A percentile compares a stretch with the other conserved stretches of the same genome.
Evolutionary conservation across 1,140 invertebrate genomes (phyloP).

Genomic region (Agraylea sexmaculata): DNA sequence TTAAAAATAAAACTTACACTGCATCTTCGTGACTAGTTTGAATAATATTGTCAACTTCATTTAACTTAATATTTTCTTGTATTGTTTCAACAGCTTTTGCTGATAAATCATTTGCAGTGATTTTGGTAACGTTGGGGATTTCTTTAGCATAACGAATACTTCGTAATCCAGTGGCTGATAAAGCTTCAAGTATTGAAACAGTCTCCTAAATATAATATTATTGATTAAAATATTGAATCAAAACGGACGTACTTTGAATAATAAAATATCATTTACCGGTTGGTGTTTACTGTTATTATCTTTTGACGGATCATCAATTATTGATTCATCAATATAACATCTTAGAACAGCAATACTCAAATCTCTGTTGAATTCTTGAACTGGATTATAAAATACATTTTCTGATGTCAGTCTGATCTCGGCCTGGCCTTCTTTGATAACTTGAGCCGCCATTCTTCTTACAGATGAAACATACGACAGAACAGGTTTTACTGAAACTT

Average conservation of each 20-base stretch:
- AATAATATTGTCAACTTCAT: constrained; percentile 65
- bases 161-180: constrained; percentile 89
- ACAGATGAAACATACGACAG: too few species aligned
- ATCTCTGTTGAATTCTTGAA: constrained; percentile 95
- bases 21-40: constrained; percentile 68
- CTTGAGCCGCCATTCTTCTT: too few species aligned
- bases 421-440: constrained; percentile 60
- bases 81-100: constrained; percentile 77
- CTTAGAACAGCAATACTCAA: constrained; percentile 60
- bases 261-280: constrained; percentile 2
- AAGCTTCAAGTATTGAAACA: constrained; percentile 76
- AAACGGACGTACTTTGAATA: not conserved
- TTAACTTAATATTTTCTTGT: constrained; percentile 66
- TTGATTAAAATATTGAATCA: not conserved
- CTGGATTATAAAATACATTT: constrained; percentile 93
- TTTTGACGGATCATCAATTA: constrained; percentile 11
- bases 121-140: constrained; percentile 65
- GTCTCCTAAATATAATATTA: constrained; percentile 36
- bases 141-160: constrained; percentile 96
- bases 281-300: constrained; percentile 7
- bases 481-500: too few species aligned
- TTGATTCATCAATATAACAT: constrained; percentile 41
- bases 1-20: constrained; percentile 44
- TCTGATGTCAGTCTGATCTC: constrained; percentile 51
- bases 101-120: constrained; percentile 94